Evolutionary conservation across 2,113 vertebrate species (phyloP).

Genomic region (Alethe castanea): DNA sequence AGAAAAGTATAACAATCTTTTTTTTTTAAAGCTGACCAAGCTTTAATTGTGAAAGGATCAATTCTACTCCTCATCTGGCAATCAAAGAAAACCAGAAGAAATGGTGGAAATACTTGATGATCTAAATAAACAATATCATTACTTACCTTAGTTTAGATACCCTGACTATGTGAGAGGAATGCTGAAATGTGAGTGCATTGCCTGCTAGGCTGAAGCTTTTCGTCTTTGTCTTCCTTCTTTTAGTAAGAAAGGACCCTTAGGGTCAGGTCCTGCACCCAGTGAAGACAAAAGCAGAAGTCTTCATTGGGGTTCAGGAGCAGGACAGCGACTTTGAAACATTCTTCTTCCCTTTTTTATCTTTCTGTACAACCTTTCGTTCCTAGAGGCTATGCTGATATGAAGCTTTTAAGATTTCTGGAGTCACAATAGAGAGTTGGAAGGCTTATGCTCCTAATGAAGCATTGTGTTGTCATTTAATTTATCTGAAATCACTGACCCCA

Average conservation of each 20-base stretch:
- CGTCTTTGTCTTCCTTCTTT: neutral
- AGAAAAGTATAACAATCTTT: neutral
- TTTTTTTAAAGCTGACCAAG: neutral
- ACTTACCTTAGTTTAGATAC: constrained; percentile 57
- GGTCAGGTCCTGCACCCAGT: neutral
- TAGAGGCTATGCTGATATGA: constrained; percentile 57
- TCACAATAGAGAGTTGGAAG: constrained; percentile 9
- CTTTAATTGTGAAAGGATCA: neutral
- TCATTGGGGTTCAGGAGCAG: constrained; percentile 1
- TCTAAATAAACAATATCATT: neutral
- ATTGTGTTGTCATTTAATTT: neutral
- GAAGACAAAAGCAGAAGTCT: constrained; percentile 11
- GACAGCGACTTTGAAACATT: neutral
- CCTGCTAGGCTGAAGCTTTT: constrained; percentile 4
- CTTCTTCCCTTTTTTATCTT: constrained; percentile 24
- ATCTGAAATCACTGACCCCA: constrained; percentile 56
- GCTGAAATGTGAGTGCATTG: neutral
- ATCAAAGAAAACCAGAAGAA: neutral
- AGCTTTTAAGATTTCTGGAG: constrained; percentile 71
- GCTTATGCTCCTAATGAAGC: constrained; percentile 27
- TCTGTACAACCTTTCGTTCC: constrained; percentile 4
- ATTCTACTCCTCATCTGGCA: neutral
- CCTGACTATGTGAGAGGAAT: neutral
- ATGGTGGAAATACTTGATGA: neutral
- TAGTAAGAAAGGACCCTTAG: neutral